These are phyloP conservation scores for Tor tambroides DNA, from an alignment of 2,113 vertebrate genomes.

Conservation along the genomic window DNA sequence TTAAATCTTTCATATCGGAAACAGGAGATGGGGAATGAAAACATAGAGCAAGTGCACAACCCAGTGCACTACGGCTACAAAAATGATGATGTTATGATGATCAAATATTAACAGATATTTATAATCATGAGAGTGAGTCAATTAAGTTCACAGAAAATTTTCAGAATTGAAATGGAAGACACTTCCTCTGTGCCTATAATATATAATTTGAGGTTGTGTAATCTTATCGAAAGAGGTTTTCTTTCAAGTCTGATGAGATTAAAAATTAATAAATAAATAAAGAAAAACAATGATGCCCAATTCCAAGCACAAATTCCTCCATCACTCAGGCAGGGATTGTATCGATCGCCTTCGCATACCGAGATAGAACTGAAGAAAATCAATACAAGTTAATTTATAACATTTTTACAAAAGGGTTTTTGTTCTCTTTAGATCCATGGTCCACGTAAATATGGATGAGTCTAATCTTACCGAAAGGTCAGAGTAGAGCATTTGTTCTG, in stretches of 20 bases:
- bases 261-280: neutral
- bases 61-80: neutral
- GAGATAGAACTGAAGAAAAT: constrained; percentile 51
- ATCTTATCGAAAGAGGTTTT: neutral
- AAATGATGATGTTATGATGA: too few species aligned
- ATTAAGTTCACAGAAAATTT: neutral
- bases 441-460: constrained; percentile 23
- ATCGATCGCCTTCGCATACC: constrained; percentile 28
- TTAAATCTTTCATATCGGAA: neutral
- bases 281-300: neutral
- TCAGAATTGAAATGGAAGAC: neutral
- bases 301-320: neutral
- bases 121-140: neutral
- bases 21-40: neutral
- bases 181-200: neutral
- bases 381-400: constrained; percentile 57
- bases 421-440: constrained; percentile 55
- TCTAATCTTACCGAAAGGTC: neutral
- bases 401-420: constrained; percentile 49
- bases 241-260: neutral
- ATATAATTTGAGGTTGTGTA: neutral
- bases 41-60: neutral
- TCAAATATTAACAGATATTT: neutral
- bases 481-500: neutral
- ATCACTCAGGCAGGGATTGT: constrained; percentile 2